These are phyloP conservation scores for Diarsia brunnea DNA, from an alignment of 2,888 invertebrate genomes.

Conservation along the genomic window DNA sequence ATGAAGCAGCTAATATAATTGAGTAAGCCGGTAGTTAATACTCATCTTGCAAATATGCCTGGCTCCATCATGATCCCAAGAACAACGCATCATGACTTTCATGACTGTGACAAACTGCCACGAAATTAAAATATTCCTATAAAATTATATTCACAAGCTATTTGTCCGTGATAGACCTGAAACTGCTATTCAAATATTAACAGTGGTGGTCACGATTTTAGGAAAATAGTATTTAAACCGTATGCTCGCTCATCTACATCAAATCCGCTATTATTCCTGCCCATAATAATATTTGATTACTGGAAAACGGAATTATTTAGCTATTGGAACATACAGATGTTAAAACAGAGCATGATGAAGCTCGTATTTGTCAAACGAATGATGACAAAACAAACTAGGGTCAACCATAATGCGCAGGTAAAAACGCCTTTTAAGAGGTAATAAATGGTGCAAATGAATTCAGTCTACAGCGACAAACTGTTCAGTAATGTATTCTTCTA, in stretches of 20 bases:
- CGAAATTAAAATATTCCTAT: slow-evolving; percentile 4
- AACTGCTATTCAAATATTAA: not conserved
- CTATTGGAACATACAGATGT: not conserved
- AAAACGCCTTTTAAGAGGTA: slow-evolving; percentile 27
- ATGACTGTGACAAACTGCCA: slow-evolving; percentile 9
- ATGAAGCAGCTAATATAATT: slow-evolving; percentile 21
- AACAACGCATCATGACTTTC: not conserved
- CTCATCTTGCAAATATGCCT: slow-evolving; percentile 30
- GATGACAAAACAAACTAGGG: not conserved
- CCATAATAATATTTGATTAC: slow-evolving; percentile 8
- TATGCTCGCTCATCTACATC: not conserved
- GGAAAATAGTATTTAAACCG: not conserved
- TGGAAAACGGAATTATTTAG: not conserved
- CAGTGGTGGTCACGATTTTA: not conserved
- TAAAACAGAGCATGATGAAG: slow-evolving; percentile 9
- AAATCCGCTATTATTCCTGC: not conserved
- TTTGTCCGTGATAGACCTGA: not conserved
- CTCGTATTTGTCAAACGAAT: not conserved
- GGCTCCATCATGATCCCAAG: slow-evolving; percentile 27
- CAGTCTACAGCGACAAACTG: slow-evolving; percentile 38
- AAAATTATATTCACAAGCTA: not conserved
- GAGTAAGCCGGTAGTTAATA: slow-evolving; percentile 32
- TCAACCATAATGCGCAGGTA: slow-evolving; percentile 24
- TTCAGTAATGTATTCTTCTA: slow-evolving; percentile 53
- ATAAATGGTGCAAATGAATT: slow-evolving; percentile 47